Base-by-base conservation (phyloP, 2,888 invertebrate species). In the Andrena chrysosceles region DNA sequence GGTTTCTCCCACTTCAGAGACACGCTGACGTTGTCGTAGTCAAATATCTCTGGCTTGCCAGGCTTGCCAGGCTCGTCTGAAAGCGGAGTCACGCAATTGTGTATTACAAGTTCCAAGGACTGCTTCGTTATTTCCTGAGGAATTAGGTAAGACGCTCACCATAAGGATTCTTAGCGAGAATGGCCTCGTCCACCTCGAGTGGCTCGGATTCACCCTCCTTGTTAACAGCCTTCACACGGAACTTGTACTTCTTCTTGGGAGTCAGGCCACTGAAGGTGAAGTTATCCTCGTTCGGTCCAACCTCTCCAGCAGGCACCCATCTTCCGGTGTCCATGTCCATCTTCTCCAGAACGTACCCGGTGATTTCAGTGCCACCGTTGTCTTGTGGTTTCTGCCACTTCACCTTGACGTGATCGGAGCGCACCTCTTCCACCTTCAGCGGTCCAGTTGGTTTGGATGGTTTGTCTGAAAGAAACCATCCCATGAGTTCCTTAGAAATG, bases 141-240 rank as follows among this genome's bases (percentile, higher is more conserved):
- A 20, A 63, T 35, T 63, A 26, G 48, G 10, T 8, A 60, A 31
- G n/a, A 29, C 33, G 2, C 94, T 94, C 93, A 97, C 97, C 99
- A 93, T 98, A 99, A 70, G 99, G 99, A 96, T 99, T 99, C 94
- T 97, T 99, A 62, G 99, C 99, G 77, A 97, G 91, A 89, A 99
- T 98, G 64, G 97, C 96, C 85, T 98, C 97, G 64, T 97, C 97
- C 16, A 98, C 98, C 94, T 98, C 98, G 85, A 99, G 95, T 59
- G 99, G 98, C 86, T 99, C 99, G 1, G 99, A 99, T 94, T 99
- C 98, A 62, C 99, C 99, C 94, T 99, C 99, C 93, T 98, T 98
- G 94, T 99, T 99, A 74, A 99, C 97, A 48, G 99, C 99, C 87
- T 98, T 98, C 0, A 99, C 99, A 86, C 99, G 96, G 95, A 99